These are phyloP conservation scores for Agrochola circellaris DNA, from an alignment of 2,888 invertebrate genomes.

Conservation along the genomic window DNA sequence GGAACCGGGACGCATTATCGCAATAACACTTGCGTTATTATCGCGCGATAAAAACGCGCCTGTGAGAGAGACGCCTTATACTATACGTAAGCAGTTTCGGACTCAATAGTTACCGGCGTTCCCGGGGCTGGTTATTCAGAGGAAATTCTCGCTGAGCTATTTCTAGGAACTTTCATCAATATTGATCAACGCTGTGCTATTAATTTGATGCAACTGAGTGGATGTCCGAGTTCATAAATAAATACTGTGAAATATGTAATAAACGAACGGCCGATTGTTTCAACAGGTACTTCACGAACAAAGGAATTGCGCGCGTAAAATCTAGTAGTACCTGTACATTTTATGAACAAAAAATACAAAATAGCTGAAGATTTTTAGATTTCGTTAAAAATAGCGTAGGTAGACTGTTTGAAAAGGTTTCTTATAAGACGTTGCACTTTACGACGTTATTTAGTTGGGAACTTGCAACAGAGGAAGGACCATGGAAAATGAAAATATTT, in stretches of 20 bases:
- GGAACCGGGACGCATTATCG: too few relatives aligned
- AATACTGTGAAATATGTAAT: constrained; percentile 12
- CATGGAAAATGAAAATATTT: background rate
- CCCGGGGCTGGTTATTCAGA: background rate
- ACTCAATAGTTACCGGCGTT: background rate
- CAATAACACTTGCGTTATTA: too few relatives aligned
- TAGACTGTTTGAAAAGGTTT: background rate
- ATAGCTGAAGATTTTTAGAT: background rate
- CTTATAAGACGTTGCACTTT: background rate
- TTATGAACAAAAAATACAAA: background rate
- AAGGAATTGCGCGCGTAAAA: background rate
- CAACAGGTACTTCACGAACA: background rate
- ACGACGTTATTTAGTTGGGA: background rate
- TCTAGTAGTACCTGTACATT: background rate
- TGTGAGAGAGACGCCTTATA: background rate
- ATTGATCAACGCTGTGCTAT: constrained; percentile 15
- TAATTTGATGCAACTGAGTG: background rate
- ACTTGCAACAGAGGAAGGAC: background rate
- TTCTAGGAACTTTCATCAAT: constrained; percentile 20
- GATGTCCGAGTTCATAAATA: constrained; percentile 4
- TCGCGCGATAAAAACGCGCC: too few relatives aligned
- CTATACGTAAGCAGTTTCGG: constrained; percentile 3
- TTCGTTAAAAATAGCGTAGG: background rate
- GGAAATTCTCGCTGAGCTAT: constrained; percentile 13
- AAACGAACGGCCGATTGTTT: background rate